Evolutionary conservation across 2,888 invertebrate species (phyloP), one percentile per base, ranked within the genome.

Genomic region (Elysia crispata): DNA sequence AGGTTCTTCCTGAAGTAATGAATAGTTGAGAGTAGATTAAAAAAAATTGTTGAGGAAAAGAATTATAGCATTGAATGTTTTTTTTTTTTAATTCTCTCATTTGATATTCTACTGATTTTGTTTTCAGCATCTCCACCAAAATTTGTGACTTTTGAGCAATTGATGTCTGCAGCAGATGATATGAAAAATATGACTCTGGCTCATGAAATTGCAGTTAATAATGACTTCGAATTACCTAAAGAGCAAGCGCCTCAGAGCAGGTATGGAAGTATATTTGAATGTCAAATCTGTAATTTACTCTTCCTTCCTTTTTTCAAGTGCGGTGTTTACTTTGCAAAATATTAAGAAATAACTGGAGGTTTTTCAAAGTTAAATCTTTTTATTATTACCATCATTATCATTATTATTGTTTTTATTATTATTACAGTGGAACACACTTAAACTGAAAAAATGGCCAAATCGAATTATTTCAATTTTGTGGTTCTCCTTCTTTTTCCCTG

Each of bases 171-270:
- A n/a, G 95, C 96, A 0, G 95, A 95, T 89, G 96, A 96, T 1
- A 95, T 97, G 93, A 95, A 96, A 86, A 97, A 98, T 87, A 98
- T 99, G 97, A 96, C 96, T 6, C 92, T 99, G 60, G 98, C 97
- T 0, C 99, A 99, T 93, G 98, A 99, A 92, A 98, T 99, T 85
- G 98, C 97, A 1, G 95, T 99, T 3, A 97, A 98, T 91, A 95
- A 96, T 82, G 96, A 98, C 90, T 99, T 98, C 88, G 95, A 96
- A 89, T 91, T 98, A 86, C 95, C 96, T 89, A 95, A 95, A 79
- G 94, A 95, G 88, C 95, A 96, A 85, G 95, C 96, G 13, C 95
- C 96, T 86, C 95, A 95, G 88, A 94, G 95, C 87, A 95, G 95
- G 95, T 95, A 60, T 67, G 72, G n/a, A 49, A 23, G 30, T 70